Conservation (phyloP, 2,888 invertebrate species). For the Eueremaeus valkanovi region DNA sequence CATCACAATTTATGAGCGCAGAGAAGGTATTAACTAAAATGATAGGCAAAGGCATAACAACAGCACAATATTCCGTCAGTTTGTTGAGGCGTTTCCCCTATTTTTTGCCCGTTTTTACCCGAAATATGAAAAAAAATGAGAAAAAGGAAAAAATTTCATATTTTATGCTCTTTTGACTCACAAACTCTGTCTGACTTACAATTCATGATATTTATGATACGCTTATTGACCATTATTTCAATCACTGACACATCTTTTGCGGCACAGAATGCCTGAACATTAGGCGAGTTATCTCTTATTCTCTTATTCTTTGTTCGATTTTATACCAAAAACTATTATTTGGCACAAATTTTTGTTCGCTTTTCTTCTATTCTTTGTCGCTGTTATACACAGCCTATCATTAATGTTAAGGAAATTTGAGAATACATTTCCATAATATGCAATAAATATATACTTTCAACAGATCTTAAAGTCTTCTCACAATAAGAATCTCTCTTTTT, state of each 20-base stretch:
- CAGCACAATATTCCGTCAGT: neutral
- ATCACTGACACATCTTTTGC: neutral
- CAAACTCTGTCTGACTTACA: neutral
- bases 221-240: constrained; percentile 2
- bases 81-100: constrained; percentile 2
- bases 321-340: neutral
- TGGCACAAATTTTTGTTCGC: neutral
- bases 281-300: constrained; percentile 19
- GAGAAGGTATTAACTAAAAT: neutral
- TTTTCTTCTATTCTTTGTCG: neutral
- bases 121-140: neutral
- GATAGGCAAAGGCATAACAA: neutral
- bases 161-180: neutral
- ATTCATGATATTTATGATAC: neutral
- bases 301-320: neutral
- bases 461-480: neutral
- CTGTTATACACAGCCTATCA: neutral
- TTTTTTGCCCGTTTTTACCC: neutral
- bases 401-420: neutral
- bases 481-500: constrained; percentile 11
- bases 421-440: neutral
- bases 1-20: neutral
- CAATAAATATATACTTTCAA: neutral
- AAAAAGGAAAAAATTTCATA: neutral
- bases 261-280: neutral